A percentile compares a stretch with the other conserved stretches of the same genome.
These are phyloP conservation scores for Anthophora plumipes DNA, from an alignment of 2,888 invertebrate genomes.

Conservation along the genomic window DNA sequence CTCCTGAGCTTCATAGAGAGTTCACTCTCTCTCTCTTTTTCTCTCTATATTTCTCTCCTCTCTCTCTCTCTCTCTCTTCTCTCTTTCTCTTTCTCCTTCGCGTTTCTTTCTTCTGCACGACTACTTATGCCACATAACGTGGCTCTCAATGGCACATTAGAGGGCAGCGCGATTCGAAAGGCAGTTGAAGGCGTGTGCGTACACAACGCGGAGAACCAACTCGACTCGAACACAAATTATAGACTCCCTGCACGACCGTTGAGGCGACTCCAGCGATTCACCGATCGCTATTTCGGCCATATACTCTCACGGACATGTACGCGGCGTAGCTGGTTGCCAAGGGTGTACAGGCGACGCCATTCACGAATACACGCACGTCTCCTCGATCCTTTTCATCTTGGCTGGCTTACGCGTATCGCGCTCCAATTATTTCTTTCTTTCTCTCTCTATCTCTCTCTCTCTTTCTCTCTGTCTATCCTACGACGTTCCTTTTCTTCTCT, in stretches of 20 bases:
- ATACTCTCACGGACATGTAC: conserved; percentile 49
- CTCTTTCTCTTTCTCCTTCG: conserved; percentile 31
- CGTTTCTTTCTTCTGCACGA: conserved; percentile 67
- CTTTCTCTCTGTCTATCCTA: too few relatives aligned
- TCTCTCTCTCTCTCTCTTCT: conserved; percentile 27
- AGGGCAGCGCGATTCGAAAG: conserved; percentile 75
- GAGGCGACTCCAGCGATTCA: conserved; percentile 70
- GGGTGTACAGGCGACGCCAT: conserved; percentile 63
- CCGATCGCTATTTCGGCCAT: conserved; percentile 67
- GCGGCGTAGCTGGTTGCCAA: conserved; percentile 36
- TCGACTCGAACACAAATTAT: conserved; percentile 82
- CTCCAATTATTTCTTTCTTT: conserved; percentile 53
- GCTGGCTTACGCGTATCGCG: conserved; percentile 46
- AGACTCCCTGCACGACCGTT: conserved; percentile 83
- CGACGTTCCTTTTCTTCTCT: too few relatives aligned
- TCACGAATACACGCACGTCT: conserved; percentile 76
- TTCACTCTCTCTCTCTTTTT: conserved; percentile 33
- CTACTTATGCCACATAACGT: conserved; percentile 72
- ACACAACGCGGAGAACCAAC: conserved; percentile 62
- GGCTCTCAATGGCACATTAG: conserved; percentile 77
- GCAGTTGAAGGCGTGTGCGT: conserved; percentile 72
- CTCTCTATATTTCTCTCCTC: conserved; percentile 1
- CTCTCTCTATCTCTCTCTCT: conserved; percentile 51
- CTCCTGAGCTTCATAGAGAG: conserved; percentile 66
- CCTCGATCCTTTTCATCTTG: conserved; percentile 73